Evolutionary conservation across 2,797 vertebrate genomes (phyloP).

Genomic region (Sebastes glaucus): DNA sequence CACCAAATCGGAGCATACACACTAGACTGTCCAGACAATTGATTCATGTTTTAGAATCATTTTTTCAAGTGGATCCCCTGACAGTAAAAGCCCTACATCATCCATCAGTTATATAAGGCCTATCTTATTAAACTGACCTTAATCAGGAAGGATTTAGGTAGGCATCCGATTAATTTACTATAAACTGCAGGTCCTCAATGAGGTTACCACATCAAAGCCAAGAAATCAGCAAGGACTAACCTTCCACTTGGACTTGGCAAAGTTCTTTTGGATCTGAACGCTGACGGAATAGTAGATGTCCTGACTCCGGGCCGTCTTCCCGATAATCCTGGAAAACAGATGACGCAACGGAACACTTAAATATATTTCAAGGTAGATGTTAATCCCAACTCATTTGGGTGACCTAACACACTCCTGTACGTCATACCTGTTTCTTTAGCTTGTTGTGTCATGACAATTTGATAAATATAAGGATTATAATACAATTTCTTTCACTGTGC

Average conservation of each 20-base stretch:
- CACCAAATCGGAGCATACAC: background rate
- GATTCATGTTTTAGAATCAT: background rate
- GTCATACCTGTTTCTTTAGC: background rate
- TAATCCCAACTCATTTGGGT: background rate
- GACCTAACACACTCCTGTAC: background rate
- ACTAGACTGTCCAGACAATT: background rate
- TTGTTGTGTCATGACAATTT: background rate
- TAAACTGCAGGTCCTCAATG: slow-evolving; percentile 30
- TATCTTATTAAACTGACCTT: slow-evolving; percentile 38
- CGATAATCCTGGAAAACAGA: slow-evolving; percentile 88
- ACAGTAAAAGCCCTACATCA: slow-evolving; percentile 8
- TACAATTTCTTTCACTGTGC: background rate
- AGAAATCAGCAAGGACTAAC: slow-evolving; percentile 79
- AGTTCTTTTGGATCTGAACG: slow-evolving; percentile 97
- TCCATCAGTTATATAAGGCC: background rate
- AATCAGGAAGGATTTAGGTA: slow-evolving; percentile 52
- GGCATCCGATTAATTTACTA: slow-evolving; percentile 23
- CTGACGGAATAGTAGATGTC: slow-evolving; percentile 98
- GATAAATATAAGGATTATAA: background rate
- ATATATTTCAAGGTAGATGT: slow-evolving; percentile 22
- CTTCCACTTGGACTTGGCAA: slow-evolving; percentile 98
- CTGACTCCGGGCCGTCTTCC: slow-evolving; percentile 91
- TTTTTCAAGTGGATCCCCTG: background rate
- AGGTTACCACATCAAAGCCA: slow-evolving; percentile 30
- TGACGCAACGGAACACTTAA: background rate